These are phyloP conservation scores for Stichodactyla helianthus DNA, from an alignment of 64 coral and sea anemone genomes.

Conservation along the genomic window DNA sequence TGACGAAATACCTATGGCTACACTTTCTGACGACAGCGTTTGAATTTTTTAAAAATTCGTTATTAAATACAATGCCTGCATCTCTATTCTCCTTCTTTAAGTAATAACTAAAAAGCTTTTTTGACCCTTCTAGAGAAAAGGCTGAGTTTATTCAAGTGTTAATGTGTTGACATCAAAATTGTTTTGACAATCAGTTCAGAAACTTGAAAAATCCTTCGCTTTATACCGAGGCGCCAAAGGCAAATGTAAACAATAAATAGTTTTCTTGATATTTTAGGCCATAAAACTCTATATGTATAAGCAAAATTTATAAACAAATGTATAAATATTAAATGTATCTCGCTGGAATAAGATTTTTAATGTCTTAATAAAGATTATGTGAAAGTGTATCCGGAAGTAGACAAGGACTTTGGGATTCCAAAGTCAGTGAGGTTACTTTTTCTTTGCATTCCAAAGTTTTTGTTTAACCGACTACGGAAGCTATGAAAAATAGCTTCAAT, in stretches of 20 bases:
- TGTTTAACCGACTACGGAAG: neutral
- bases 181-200: neutral
- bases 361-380: neutral
- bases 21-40: neutral
- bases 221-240: no score
- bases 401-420: neutral
- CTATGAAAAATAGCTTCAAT: neutral
- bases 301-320: neutral
- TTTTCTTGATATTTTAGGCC: neutral
- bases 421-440: neutral
- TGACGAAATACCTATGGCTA: neutral
- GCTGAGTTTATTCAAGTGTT: neutral
- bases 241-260: neutral
- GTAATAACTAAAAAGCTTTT: no score
- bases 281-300: neutral
- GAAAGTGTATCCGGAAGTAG: neutral
- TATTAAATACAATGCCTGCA: neutral
- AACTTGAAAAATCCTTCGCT: no score
- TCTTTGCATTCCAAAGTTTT: neutral
- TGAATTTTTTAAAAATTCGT: neutral
- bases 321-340: neutral
- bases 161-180: neutral
- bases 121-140: neutral
- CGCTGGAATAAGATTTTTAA: neutral
- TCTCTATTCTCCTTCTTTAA: no score